A percentile compares a stretch with the other conserved stretches of the same genome.
Evolutionary conservation across 2,888 invertebrate species (phyloP).

Genomic region (Fragum whitleyi): DNA sequence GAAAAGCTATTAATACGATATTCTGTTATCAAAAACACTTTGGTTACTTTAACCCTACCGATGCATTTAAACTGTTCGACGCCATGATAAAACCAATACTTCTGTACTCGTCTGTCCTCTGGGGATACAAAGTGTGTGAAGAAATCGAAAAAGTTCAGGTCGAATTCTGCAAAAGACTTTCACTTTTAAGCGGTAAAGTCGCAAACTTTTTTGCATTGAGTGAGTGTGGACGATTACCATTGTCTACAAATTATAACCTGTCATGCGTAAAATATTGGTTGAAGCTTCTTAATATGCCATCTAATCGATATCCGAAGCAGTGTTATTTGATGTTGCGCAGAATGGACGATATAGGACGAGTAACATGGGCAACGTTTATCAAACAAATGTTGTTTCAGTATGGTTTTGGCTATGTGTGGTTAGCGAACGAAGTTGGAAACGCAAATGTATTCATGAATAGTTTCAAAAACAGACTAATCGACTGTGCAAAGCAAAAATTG

Average conservation of each 20-base stretch:
- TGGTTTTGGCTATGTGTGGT: slow-evolving; percentile 44
- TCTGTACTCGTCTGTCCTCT: not conserved
- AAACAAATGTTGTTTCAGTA: slow-evolving; percentile 26
- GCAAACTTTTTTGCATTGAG: slow-evolving; percentile 30
- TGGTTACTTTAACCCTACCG: not conserved
- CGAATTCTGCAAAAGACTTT: slow-evolving; percentile 36
- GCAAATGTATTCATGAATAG: slow-evolving; percentile 4
- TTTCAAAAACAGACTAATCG: slow-evolving; percentile 32
- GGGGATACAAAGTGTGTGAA: not conserved
- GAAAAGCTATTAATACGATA: not conserved
- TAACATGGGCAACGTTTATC: slow-evolving; percentile 28
- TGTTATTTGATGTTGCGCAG: slow-evolving; percentile 29
- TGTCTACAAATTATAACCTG: slow-evolving; percentile 18
- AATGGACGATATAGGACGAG: slow-evolving; percentile 27
- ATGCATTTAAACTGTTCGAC: slow-evolving; percentile 12
- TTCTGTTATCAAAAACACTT: not conserved
- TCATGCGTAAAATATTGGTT: slow-evolving; percentile 37
- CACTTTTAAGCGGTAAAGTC: slow-evolving; percentile 25
- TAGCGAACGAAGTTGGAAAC: slow-evolving; percentile 27
- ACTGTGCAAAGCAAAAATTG: slow-evolving; percentile 26
- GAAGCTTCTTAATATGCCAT: slow-evolving; percentile 14
- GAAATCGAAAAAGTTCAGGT: slow-evolving; percentile 27
- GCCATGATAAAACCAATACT: slow-evolving; percentile 7
- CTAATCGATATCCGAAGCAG: slow-evolving; percentile 35
- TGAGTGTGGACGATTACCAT: slow-evolving; percentile 34